A percentile compares a stretch with the other conserved stretches of the same genome.
These are phyloP conservation scores for Blennius ocellaris DNA, from an alignment of 2,113 vertebrate genomes.

Conservation along the genomic window DNA sequence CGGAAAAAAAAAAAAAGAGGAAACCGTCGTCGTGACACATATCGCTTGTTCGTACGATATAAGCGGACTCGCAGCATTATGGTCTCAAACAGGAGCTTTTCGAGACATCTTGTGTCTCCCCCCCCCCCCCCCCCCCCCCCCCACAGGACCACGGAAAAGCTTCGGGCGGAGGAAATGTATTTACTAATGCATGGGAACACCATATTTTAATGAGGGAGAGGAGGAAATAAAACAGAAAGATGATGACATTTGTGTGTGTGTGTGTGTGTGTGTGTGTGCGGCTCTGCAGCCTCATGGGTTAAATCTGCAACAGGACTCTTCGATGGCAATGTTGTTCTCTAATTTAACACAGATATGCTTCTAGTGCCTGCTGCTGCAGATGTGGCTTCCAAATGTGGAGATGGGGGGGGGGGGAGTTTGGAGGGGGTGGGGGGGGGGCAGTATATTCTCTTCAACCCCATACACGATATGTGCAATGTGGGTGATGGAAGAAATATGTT, in stretches of 20 bases:
- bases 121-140: constrained; percentile 50
- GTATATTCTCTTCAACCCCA: constrained; percentile 39
- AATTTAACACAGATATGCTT: constrained; percentile 70
- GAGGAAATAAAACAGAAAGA: constrained; percentile 52
- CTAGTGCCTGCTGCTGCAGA: constrained; percentile 51
- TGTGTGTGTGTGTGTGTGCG: not conserved
- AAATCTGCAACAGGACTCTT: constrained; percentile 56
- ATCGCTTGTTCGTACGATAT: not conserved
- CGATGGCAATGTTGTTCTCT: constrained; percentile 55
- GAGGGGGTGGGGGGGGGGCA: constrained; percentile 16
- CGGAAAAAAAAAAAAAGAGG: not conserved
- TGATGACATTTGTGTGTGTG: constrained; percentile 10
- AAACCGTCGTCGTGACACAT: not conserved
- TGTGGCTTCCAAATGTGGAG: constrained; percentile 37
- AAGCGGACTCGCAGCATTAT: constrained; percentile 2
- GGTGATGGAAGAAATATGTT: constrained; percentile 57
- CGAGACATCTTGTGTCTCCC: constrained; percentile 31
- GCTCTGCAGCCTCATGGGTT: constrained; percentile 43
- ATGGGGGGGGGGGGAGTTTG: constrained; percentile 21
- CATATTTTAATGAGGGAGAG: constrained; percentile 62
- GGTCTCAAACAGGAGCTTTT: constrained; percentile 37
- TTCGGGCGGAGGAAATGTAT: constrained; percentile 59
- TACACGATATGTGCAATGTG: constrained; percentile 49
- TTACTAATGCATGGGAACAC: constrained; percentile 72
- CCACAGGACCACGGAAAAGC: constrained; percentile 59